Evolutionary conservation across 2,797 vertebrate genomes (phyloP).

Genomic region (Champsocephalus esox): DNA sequence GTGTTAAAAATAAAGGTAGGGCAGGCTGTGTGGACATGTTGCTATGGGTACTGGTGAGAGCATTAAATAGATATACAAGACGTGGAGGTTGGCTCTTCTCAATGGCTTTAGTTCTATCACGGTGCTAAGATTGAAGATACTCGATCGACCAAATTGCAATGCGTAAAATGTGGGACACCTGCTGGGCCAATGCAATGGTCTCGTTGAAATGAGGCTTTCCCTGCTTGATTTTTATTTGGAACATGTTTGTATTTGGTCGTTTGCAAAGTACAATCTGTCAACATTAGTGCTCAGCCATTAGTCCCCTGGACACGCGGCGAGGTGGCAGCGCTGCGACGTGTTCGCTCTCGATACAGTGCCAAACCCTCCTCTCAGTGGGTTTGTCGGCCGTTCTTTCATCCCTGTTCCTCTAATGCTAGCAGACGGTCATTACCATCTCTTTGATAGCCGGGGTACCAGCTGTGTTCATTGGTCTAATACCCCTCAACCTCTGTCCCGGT

Average conservation of each 20-base stretch:
- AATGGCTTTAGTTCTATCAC: not conserved
- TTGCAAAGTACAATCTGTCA: slow-evolving; percentile 17
- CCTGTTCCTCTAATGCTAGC: slow-evolving; percentile 55
- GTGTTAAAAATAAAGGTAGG: slow-evolving; percentile 13
- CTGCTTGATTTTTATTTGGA: not conserved
- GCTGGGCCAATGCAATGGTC: not conserved
- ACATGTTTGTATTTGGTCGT: not conserved
- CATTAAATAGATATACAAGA: slow-evolving; percentile 1
- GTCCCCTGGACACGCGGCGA: not conserved
- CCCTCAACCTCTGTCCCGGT: slow-evolving; percentile 60
- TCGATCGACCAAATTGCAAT: not conserved
- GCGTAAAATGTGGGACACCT: not conserved
- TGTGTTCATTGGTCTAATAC: slow-evolving; percentile 59
- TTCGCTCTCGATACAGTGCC: slow-evolving; percentile 18
- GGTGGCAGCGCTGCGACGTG: slow-evolving; percentile 6
- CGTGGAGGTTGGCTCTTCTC: slow-evolving; percentile 9
- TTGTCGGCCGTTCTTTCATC: slow-evolving; percentile 63
- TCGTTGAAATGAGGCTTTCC: not conserved
- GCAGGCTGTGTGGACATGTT: slow-evolving; percentile 14
- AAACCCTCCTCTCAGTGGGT: slow-evolving; percentile 42
- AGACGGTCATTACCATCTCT: slow-evolving; percentile 75
- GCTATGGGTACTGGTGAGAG: slow-evolving; percentile 32
- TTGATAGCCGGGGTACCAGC: slow-evolving; percentile 70
- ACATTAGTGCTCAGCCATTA: not conserved
- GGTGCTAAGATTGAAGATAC: not conserved